Conservation (phyloP, 2,797 vertebrate genomes). For the Decapterus maruadsi region DNA sequence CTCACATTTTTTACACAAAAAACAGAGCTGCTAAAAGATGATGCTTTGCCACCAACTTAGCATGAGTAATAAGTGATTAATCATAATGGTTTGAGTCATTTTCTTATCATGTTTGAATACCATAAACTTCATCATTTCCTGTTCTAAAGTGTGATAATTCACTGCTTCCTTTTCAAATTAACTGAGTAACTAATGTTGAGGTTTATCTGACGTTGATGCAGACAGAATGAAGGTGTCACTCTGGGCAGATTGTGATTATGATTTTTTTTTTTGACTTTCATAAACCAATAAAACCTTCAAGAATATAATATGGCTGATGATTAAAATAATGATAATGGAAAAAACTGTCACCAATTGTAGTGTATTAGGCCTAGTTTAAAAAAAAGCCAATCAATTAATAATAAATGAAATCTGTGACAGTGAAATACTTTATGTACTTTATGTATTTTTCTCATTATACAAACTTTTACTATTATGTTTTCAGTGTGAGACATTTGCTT, state of each 20-base stretch:
- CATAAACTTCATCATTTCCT: neutral
- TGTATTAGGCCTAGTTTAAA: too few species aligned
- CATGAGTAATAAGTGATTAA: too few species aligned
- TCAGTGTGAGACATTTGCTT: neutral
- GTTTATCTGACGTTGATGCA: neutral
- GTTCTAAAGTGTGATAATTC: neutral
- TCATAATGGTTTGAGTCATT: neutral
- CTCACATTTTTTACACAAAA: neutral
- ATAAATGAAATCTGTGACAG: too few species aligned
- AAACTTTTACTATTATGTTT: neutral
- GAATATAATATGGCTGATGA: too few species aligned
- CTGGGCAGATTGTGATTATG: neutral
- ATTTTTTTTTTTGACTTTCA: neutral
- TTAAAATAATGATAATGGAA: too few species aligned
- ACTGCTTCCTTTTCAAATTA: neutral
- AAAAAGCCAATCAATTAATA: too few species aligned
- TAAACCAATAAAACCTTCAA: too few species aligned
- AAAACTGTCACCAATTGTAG: too few species aligned
- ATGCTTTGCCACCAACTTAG: neutral
- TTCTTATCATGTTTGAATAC: neutral
- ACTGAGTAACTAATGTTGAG: neutral
- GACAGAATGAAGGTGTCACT: neutral
- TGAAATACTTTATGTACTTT: neutral
- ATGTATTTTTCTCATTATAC: neutral
- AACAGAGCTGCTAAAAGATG: neutral